Base-by-base conservation (phyloP, 2,888 invertebrate genomes). In the Linnaemya vulpina region DNA sequence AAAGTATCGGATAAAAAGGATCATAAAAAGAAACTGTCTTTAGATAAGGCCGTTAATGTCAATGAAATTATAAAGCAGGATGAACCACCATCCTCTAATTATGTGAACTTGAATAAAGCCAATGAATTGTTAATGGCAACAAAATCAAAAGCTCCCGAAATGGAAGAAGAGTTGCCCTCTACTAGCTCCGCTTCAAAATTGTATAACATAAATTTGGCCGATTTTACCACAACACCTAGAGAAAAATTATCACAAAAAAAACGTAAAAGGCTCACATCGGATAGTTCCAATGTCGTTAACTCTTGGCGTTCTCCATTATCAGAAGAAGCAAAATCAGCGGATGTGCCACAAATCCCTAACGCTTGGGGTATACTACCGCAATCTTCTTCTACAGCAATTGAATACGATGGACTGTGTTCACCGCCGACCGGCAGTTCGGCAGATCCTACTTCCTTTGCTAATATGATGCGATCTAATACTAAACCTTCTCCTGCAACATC, bases 171-270 rank as follows among this genome's bases (percentile, higher is more conserved):
- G 22, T 9, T 22, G n/a, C 76, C 53, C 3, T 65, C 81, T 43
- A 86, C 87, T 43, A 74, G 35, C 15, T 22, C 87, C 0, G 87
- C 89, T 0, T 38, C 76, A 1, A 88, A 88, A 63, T 82, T 68
- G 10, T 89, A 89, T 43, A 89, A 90, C 62, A 87, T 92, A 3
- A 91, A 90, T 86, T 86, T 92, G 3, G 89, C 89, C 40, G 89
- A 90, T 43, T 87, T 92, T 55, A 89, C 90, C n/a, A 90, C 90
- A 13, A 89, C 91, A 38, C 53, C 86, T 0, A 86, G 89, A 9
- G 90, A 91, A 20, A 94, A 93, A 89, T 87, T 94, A 3, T 94
- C 94, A 1, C 94, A 94, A 88, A 94, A 94, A 87, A 93, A 94
- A 88, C 91, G 94, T 46, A 94, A 94, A 87, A 92, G 93, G 53